Evolutionary conservation across 64 coral and sea anemone species (phyloP).

Genomic region (Montipora cactus): DNA sequence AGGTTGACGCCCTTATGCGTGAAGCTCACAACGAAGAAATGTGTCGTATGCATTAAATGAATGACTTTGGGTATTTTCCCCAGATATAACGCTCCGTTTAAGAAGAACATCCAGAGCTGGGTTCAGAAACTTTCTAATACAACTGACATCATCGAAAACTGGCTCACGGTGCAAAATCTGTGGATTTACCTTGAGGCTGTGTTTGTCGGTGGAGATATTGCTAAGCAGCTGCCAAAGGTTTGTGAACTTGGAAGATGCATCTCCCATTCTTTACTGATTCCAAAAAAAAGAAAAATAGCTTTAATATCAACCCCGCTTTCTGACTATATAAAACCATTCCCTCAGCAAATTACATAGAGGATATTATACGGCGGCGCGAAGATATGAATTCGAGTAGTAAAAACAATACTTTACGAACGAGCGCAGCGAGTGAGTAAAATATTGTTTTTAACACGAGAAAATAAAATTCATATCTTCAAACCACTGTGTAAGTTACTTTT

Average conservation of each 20-base stretch:
- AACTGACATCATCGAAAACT: slow-evolving; percentile 99
- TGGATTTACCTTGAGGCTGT: slow-evolving; percentile 99
- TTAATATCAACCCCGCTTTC: too few species aligned
- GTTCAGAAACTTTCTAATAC: slow-evolving; percentile 99
- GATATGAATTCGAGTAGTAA: too few species aligned
- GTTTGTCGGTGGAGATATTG: slow-evolving; percentile 99
- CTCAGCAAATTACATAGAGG: too few species aligned
- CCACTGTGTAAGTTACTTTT: too few species aligned
- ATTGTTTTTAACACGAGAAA: too few species aligned
- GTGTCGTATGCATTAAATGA: background rate
- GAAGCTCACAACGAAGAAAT: background rate
- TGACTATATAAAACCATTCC: too few species aligned
- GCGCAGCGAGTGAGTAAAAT: too few species aligned
- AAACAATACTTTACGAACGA: too few species aligned
- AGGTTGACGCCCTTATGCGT: too few species aligned
- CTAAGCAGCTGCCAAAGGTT: slow-evolving; percentile 98
- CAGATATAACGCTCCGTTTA: slow-evolving; percentile 98
- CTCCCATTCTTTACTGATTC: background rate
- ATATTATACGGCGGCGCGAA: too few species aligned
- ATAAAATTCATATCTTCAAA: too few species aligned
- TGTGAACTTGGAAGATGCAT: background rate
- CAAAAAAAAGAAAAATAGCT: too few species aligned
- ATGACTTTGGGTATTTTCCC: background rate
- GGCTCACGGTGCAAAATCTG: slow-evolving; percentile 97
- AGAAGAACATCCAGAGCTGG: slow-evolving; percentile 98